Evolutionary conservation across 2,113 vertebrate genomes (phyloP).

Genomic region (Tor tambroides): DNA sequence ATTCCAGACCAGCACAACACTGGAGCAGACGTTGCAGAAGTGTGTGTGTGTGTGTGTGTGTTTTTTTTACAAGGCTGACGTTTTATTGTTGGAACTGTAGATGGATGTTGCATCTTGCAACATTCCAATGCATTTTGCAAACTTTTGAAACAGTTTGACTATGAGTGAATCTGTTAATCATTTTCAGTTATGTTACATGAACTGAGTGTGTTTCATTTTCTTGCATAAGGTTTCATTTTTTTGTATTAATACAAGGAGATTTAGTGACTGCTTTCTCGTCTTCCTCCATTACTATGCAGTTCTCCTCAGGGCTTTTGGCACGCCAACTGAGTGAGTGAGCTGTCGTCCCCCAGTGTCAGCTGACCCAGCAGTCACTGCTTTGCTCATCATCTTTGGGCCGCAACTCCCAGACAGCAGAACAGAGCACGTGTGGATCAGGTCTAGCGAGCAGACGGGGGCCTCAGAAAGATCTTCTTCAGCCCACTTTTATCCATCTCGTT

Average conservation of each 20-base stretch:
- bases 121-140: not conserved
- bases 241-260: not conserved
- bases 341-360: constrained; percentile 59
- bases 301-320: not conserved
- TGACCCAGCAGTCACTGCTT: constrained; percentile 69
- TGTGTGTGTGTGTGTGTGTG: not conserved
- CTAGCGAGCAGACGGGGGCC: constrained; percentile 19
- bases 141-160: not conserved
- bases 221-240: not conserved
- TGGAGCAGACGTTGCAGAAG: not conserved
- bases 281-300: constrained; percentile 3
- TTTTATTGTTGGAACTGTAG: not conserved
- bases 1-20: constrained; percentile 11
- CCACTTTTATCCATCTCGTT: constrained; percentile 41
- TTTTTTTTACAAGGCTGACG: not conserved
- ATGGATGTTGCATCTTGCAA: not conserved
- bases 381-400: constrained; percentile 67
- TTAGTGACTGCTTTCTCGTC: not conserved
- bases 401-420: constrained; percentile 61
- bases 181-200: not conserved
- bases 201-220: not conserved
- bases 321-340: constrained; percentile 57
- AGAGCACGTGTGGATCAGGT: constrained; percentile 50
- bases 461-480: not conserved
- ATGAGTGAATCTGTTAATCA: not conserved